Evolutionary conservation across 1,140 invertebrate species (phyloP).

Genomic region (Papilio xuthus): DNA sequence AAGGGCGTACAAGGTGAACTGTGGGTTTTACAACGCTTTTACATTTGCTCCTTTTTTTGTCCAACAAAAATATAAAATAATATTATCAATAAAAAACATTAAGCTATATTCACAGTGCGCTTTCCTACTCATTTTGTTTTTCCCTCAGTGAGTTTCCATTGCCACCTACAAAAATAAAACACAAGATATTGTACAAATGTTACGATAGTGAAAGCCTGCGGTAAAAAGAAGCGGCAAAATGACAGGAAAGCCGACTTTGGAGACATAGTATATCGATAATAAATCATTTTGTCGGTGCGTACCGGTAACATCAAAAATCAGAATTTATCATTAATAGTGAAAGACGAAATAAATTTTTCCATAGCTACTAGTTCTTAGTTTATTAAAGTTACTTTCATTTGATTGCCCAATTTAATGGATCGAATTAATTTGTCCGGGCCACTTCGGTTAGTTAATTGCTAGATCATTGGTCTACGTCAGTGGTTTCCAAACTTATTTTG

Average conservation of each 20-base stretch:
- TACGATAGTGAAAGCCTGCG: not conserved
- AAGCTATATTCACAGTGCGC: not conserved
- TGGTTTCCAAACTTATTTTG: too few relatives aligned
- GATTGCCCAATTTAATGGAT: slow-evolving; percentile 1
- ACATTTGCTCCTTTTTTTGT: not conserved
- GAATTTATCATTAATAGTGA: not conserved
- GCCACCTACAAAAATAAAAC: too few relatives aligned
- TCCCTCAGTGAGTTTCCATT: not conserved
- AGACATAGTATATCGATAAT: not conserved
- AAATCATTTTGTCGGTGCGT: not conserved
- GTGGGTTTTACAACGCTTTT: not conserved
- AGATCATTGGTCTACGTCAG: not conserved
- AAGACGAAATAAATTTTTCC: not conserved
- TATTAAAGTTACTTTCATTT: not conserved
- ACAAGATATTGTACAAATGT: not conserved
- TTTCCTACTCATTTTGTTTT: not conserved
- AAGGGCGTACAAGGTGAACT: not conserved
- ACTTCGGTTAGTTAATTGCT: slow-evolving; percentile 7
- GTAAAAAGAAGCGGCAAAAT: not conserved
- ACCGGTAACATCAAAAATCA: not conserved
- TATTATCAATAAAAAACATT: not conserved
- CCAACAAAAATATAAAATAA: not conserved
- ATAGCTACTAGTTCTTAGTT: not conserved
- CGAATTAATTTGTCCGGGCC: slow-evolving; percentile 1
- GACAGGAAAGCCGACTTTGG: not conserved